Evolutionary conservation across 30 jellyfish, hydroid and myxozoan species (phyloP), one percentile per base, ranked within the genome.

Genomic region (Cassiopea xamachana): DNA sequence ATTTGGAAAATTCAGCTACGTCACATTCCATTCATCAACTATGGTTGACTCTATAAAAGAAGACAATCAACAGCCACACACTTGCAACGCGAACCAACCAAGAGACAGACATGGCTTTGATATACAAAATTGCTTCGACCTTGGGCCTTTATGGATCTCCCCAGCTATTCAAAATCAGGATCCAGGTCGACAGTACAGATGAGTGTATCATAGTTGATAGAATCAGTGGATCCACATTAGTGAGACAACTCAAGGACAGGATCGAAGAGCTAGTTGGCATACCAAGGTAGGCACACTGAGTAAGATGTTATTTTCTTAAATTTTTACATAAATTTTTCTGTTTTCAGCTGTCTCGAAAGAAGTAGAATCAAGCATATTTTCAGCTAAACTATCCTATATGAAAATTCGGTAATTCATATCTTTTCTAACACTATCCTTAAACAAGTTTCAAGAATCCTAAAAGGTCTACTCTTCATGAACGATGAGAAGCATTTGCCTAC

Each of bases 181-280:
- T 87, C 45, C 89, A 77, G n/a, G 71, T 87, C 47, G 77, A 61
- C 8, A 47, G 88, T 60, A 43, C 60, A 17, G 27, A 77, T 46
- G 89, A 87, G 60, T 67, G 7, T 18, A 13, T 61, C 44, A 69
- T 69, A 7, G 44, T 87, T 39, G 60, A 48, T 59, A 83, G 78
- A 44, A 46, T 87, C 2, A 48, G 74, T 7, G 85, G 59, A 39
- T 68, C 85, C 1, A 87, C 89, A 58, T 55, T 77, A n/a, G 97
- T 90, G 7, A 47, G 71, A 46, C 61, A 82, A 9, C 83, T 90
- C 48, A 90, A 90, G 77, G 90, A 84, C 18, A 90, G 47, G 50
- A 68, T 90, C 16, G 93, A 90, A 69, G 90, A 27, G 1, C n/a
- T 61, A 12, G 81, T 87, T 7, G 97, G 97, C 64, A 82, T 90